Evolutionary conservation across 2,888 invertebrate genomes (phyloP).

Genomic region (Ceraclea dissimilis): DNA sequence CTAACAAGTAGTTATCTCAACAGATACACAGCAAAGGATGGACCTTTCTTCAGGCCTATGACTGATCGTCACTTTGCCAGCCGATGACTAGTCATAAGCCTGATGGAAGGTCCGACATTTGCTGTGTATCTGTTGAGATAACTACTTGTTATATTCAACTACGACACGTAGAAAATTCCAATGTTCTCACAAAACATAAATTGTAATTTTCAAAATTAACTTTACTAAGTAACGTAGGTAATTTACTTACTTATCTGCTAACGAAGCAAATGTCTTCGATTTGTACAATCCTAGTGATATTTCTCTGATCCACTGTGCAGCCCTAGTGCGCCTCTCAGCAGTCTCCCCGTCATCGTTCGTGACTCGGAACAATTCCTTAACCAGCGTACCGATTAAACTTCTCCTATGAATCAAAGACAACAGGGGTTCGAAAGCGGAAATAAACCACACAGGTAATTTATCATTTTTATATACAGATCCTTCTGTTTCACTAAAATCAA

Average conservation of each 20-base stretch:
- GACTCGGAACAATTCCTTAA: conserved; percentile 40
- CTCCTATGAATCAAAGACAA: conserved; percentile 46
- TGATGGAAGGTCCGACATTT: too few relatives aligned
- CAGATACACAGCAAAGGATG: too few relatives aligned
- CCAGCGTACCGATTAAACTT: conserved; percentile 43
- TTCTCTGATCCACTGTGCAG: conserved; percentile 49
- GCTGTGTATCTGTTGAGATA: too few relatives aligned
- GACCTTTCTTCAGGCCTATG: too few relatives aligned
- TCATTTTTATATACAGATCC: conserved; percentile 27
- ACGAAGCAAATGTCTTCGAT: conserved; percentile 33
- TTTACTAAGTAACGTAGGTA: too few relatives aligned
- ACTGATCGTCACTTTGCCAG: too few relatives aligned
- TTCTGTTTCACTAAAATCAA: conserved; percentile 29
- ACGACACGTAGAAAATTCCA: too few relatives aligned
- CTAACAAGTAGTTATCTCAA: too few relatives aligned
- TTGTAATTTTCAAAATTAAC: too few relatives aligned
- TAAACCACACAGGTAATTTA: conserved; percentile 35
- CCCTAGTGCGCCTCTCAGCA: conserved; percentile 34
- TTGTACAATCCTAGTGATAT: conserved; percentile 41
- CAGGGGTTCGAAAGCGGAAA: conserved; percentile 34
- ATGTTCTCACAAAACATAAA: too few relatives aligned
- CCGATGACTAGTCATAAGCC: too few relatives aligned
- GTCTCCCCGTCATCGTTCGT: conserved; percentile 34
- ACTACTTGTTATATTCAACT: too few relatives aligned
- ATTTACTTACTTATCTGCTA: conserved; percentile 13